Base-by-base conservation (phyloP, 2,888 invertebrate species). In the Antitype chi region DNA sequence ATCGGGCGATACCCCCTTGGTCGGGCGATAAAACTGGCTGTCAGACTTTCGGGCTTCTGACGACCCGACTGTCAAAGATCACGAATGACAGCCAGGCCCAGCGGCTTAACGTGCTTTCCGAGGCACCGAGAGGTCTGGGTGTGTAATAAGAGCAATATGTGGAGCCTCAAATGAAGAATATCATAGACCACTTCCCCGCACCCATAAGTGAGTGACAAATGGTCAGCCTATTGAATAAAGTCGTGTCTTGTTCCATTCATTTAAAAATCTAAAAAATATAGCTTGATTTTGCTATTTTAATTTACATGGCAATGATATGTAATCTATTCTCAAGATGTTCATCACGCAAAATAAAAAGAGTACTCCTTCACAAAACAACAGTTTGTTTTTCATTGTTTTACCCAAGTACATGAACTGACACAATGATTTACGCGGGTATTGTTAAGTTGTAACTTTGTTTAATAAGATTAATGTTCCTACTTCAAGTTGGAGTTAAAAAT, bases 381-480 rank as follows among this genome's bases (percentile, higher is more conserved):
- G n/a, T 38, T 60, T 38, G 17, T 3, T 57, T 28, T 68, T 7
- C 59, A 80, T 80, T 84, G 53, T 71, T 70, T 47, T 23, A 62
- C 3, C 5, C 4, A 74, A 74, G 47, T 53, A 62, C 74, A 66
- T n/a, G 5, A 17, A 17, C 28, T 20, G 83, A 28, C 78, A 78
- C 60, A 49, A 15, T 59, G 73, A 86, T 62, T 64, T 43, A 72
- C 55, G 2, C 3, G 13, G n/a, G 43, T 6, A 83, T 74, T 74
- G 73, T 86, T 78, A 74, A 59, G 49, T 69, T 63, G 20, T 52
- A 47, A 43, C 60, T 52, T 52, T 68, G 55, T 75, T 70, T 43
- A 81, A 17, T 59, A 68, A 70, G 79, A 83, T 78, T 68, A 69
- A 83, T 85, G 60, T 74, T 73, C 11, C 2, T 55, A 68, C 43